Evolutionary conservation across 1,140 invertebrate species (phyloP), one percentile per base, ranked within the genome.

Genomic region (Dreissena polymorpha): DNA sequence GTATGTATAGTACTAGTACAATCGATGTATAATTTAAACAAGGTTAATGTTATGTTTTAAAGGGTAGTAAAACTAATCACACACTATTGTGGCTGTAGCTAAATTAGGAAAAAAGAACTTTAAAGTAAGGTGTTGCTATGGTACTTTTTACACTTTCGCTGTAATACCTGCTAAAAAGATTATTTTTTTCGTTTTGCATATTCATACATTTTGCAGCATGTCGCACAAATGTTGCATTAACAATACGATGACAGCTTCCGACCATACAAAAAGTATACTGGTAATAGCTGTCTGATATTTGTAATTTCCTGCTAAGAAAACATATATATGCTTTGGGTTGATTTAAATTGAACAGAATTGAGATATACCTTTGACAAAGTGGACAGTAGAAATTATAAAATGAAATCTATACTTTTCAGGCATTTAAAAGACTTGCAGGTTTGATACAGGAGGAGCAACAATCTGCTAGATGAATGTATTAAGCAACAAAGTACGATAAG

Each of bases 341-440:
- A 14, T 57, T 39, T n/a, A n/a, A n/a, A n/a, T 39, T 39, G 8
- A 39, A 2, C 2, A 39, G 39, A 39, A 39, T 39, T 39, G 39
- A 39, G 39, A 39, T 39, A 2, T 39, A 39, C 39, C 39, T 39
- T 39, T 39, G 3, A 39, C 39, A 39, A 39, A 39, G 8, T 39
- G 39, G 39, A 39, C 3, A 39, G 39, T 8, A 39, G 8, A 39
- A 39, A 39, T 39, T 13, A 55, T 8, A 16, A 50, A 73, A 6
- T 70, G 25, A 39, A 29, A 49, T 21, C 57, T 39, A 53, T n/a
- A 69, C 39, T 49, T 80, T 79, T 53, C 81, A 88, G 86, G 86
- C 76, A 14, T 88, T 88, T 79, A 68, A 86, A 68, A 80, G 86
- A 50, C 73, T 88, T 14, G 85, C 86, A 60, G 64, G 51, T 21